Evolutionary conservation across 2,888 invertebrate species (phyloP).

Genomic region (Colletes collaris): DNA sequence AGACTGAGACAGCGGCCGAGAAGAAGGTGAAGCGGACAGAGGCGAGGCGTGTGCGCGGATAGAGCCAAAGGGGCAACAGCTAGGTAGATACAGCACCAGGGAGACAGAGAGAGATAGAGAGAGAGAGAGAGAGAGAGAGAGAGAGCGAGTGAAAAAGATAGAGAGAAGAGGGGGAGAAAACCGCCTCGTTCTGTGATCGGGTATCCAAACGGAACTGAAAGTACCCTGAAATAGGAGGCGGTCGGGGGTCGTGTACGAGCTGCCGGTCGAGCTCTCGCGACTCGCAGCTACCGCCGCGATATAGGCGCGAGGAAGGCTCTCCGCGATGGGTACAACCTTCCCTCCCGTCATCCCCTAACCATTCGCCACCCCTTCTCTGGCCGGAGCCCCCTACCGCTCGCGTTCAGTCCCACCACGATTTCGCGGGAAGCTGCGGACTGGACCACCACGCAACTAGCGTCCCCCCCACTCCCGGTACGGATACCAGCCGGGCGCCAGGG

Average conservation of each 20-base stretch:
- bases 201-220: constrained; percentile 63
- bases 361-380: constrained; percentile 52
- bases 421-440: constrained; percentile 81
- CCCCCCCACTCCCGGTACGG: constrained; percentile 62
- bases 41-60: constrained; percentile 63
- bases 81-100: constrained; percentile 25
- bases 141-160: constrained; percentile 31
- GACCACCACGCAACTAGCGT: constrained; percentile 79
- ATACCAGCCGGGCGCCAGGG: constrained; percentile 50
- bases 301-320: constrained; percentile 67
- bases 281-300: constrained; percentile 78
- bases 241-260: constrained; percentile 66
- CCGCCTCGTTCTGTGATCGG: constrained; percentile 59
- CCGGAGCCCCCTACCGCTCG: constrained; percentile 42
- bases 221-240: constrained; percentile 66
- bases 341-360: constrained; percentile 47
- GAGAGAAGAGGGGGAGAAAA: constrained; percentile 47
- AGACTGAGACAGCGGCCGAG: constrained; percentile 62
- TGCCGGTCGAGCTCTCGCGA: constrained; percentile 71
- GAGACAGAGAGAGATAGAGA: background rate
- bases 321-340: constrained; percentile 60
- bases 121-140: constrained; percentile 10
- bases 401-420: constrained; percentile 66
- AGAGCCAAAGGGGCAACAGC: constrained; percentile 52
- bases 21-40: constrained; percentile 56